These are phyloP conservation scores for Drosophila sp. DNA, from an alignment of 1,140 invertebrate genomes.

Conservation along the genomic window DNA sequence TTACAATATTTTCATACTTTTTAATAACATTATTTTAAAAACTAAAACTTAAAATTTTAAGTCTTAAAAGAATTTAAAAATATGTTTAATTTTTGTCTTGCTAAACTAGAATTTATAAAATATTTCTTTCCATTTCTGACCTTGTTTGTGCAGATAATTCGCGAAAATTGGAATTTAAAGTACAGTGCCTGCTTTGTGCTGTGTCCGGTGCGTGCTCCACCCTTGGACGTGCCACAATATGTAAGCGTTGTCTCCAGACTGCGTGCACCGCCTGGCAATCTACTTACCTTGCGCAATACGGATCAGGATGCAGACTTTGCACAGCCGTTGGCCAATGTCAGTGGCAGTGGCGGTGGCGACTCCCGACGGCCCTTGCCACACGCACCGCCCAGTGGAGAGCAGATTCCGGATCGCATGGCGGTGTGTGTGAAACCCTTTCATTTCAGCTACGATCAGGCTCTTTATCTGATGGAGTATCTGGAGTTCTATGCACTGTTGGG, in stretches of 20 bases:
- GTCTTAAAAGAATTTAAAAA: too few species aligned
- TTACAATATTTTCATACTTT: too few species aligned
- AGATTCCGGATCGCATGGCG: slow-evolving; percentile 88
- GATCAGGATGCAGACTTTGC: slow-evolving; percentile 84
- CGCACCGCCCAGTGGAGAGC: slow-evolving; percentile 65
- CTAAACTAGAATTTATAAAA: too few species aligned
- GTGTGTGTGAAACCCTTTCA: slow-evolving; percentile 98
- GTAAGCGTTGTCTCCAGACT: slow-evolving; percentile 89
- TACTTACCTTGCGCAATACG: slow-evolving; percentile 86
- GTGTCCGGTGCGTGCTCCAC: slow-evolving; percentile 89
- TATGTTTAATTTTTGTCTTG: too few species aligned
- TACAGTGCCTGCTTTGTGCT: slow-evolving; percentile 96
- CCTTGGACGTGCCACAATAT: slow-evolving; percentile 87
- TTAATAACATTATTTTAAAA: too few species aligned
- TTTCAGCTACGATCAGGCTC: slow-evolving; percentile 92
- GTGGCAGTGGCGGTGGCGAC: slow-evolving; percentile 12
- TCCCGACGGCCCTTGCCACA: slow-evolving; percentile 10
- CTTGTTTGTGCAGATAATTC: slow-evolving; percentile 88
- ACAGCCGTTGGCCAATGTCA: slow-evolving; percentile 6
- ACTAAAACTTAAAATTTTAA: too few species aligned
- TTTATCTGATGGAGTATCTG: slow-evolving; percentile 96
- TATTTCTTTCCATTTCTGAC: too few species aligned
- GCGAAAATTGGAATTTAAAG: slow-evolving; percentile 97
- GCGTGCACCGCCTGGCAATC: slow-evolving; percentile 87
- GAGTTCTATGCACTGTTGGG: slow-evolving; percentile 95